Percentiles rank a stretch among this genome's conserved stretches.
Conservation (phyloP, 2,888 invertebrate species). For the Epistrophe eligans region DNA sequence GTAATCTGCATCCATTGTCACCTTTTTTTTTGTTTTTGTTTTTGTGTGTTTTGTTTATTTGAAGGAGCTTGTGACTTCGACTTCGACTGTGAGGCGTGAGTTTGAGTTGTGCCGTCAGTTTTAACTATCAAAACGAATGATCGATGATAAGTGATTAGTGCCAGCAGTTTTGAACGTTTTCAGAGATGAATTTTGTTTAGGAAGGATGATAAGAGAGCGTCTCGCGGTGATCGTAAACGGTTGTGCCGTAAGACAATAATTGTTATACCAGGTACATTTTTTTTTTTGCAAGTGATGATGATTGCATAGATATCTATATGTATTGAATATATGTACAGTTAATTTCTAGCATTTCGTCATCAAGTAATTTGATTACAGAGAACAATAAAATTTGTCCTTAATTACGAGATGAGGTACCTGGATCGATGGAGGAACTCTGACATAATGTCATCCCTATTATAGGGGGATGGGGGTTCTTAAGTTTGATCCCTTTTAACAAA, state of each 20-base stretch:
- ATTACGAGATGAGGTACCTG: neutral
- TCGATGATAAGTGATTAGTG: conserved; percentile 65
- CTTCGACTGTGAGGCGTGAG: conserved; percentile 18
- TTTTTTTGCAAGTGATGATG: conserved; percentile 3
- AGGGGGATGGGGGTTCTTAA: no score
- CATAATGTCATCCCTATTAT: no score
- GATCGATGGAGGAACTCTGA: no score
- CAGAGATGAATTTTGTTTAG: conserved; percentile 19
- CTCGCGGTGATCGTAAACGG: neutral
- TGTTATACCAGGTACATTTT: neutral
- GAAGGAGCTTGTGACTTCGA: conserved; percentile 10
- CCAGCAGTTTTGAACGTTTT: conserved; percentile 33
- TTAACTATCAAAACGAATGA: conserved; percentile 54
- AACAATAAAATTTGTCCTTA: neutral
- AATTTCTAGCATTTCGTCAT: neutral
- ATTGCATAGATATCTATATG: no score
- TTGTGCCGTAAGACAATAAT: conserved; percentile 23
- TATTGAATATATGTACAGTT: neutral
- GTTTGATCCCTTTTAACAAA: no score
- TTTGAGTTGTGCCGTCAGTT: conserved; percentile 54
- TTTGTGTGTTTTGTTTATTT: neutral
- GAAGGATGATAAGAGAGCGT: conserved; percentile 20
- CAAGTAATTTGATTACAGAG: neutral
- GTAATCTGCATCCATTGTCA: conserved; percentile 71
- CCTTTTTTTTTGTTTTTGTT: neutral